A percentile compares a stretch with the other conserved stretches of the same genome.
Evolutionary conservation across 2,113 vertebrate species (phyloP).

Genomic region (Pholis gunnellus): DNA sequence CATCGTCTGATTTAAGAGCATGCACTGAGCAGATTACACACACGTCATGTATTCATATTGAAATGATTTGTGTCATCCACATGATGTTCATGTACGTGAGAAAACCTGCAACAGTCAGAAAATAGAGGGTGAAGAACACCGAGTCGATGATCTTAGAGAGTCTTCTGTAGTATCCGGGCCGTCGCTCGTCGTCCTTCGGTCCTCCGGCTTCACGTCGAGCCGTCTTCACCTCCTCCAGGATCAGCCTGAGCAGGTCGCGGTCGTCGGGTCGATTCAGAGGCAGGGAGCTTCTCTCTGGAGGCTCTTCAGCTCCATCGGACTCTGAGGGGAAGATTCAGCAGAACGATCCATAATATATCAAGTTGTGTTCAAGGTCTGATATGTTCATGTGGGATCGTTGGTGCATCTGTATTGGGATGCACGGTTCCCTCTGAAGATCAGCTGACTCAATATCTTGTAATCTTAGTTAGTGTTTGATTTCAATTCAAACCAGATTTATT

Average conservation of each 20-base stretch:
- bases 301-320: background rate
- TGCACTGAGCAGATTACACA: too few species aligned
- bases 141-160: slow-evolving; percentile 31
- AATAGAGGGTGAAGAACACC: slow-evolving; percentile 51
- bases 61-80: slow-evolving; percentile 14
- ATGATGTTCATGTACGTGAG: fast-evolving
- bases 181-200: fast-evolving
- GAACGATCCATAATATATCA: too few species aligned
- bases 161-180: background rate
- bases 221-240: slow-evolving; percentile 61
- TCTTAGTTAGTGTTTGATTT: too few species aligned
- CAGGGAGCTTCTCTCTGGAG: fast-evolving
- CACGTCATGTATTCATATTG: background rate
- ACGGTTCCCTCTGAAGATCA: too few species aligned
- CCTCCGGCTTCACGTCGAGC: background rate
- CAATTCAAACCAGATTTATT: too few species aligned
- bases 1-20: too few species aligned
- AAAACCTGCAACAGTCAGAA: background rate
- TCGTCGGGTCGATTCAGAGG: background rate
- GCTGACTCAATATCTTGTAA: too few species aligned
- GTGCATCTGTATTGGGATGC: background rate
- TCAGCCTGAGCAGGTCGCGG: slow-evolving; percentile 29
- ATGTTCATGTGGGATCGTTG: background rate
- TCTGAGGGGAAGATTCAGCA: slow-evolving; percentile 10
- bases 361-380: background rate